Evolutionary conservation across 2,113 vertebrate species (phyloP).

Genomic region (Platanista minor): DNA sequence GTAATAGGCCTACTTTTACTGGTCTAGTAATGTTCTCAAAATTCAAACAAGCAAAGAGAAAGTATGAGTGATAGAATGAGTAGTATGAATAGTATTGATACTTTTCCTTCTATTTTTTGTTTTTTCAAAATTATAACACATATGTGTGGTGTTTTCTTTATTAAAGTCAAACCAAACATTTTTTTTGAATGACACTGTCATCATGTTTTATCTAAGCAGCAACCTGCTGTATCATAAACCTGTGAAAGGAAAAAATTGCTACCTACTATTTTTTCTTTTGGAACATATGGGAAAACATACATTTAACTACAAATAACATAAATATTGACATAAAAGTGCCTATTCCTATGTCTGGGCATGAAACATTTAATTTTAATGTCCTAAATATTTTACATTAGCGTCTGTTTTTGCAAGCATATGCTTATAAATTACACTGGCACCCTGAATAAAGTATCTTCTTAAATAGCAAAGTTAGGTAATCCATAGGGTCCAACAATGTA

Average conservation of each 20-base stretch:
- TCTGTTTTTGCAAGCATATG: background rate
- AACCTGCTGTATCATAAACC: background rate
- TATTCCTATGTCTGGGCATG: background rate
- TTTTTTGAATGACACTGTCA: background rate
- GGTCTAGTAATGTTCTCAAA: background rate
- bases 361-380: conserved; percentile 31
- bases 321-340: background rate
- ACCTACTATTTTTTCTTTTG: background rate
- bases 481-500: background rate
- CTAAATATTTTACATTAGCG: conserved; percentile 15
- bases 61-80: background rate
- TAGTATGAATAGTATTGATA: background rate
- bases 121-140: background rate
- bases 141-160: background rate
- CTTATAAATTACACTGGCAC: background rate
- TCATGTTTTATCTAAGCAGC: background rate
- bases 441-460: background rate
- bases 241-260: background rate
- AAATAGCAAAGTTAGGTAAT: background rate
- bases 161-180: background rate
- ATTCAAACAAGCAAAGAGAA: background rate
- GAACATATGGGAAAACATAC: background rate
- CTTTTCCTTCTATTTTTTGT: background rate
- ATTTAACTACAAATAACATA: background rate
- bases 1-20: background rate